phyloP scores from a whole-genome alignment of 2,797 vertebrate species.

The Zalophus californianus region DNA sequence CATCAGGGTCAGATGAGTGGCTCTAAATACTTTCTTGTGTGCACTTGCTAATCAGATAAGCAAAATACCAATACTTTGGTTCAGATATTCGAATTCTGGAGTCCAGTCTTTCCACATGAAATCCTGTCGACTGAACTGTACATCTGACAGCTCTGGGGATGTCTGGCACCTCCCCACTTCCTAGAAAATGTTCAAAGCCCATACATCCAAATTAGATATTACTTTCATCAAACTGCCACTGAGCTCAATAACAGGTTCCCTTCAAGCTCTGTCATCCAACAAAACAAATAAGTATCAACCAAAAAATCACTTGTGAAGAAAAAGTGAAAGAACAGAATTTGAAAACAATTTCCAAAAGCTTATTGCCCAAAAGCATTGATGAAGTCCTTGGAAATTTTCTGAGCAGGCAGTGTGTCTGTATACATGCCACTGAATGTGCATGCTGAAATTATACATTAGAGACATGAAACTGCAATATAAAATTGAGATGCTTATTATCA shows the following conservation, averaged over 20 bases:
- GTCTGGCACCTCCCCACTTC: not conserved
- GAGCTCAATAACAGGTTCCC: constrained; percentile 44
- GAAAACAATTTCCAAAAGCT: constrained; percentile 28
- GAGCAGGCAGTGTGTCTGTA: not conserved
- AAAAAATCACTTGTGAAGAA: constrained; percentile 50
- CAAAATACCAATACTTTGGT: not conserved
- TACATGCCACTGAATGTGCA: not conserved
- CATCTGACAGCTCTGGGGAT: not conserved
- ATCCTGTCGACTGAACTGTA: constrained; percentile 20
- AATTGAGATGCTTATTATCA: not conserved
- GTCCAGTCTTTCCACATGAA: not conserved
- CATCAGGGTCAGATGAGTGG: not conserved
- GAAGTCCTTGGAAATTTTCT: not conserved
- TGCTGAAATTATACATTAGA: not conserved
- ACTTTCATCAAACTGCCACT: constrained; percentile 59
- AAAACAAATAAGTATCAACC: constrained; percentile 60
- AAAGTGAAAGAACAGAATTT: constrained; percentile 1
- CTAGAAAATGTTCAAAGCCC: constrained; percentile 50
- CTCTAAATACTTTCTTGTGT: not conserved
- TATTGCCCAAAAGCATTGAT: not conserved
- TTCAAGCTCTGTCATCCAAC: constrained; percentile 56
- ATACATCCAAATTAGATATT: constrained; percentile 50
- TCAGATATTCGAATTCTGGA: constrained; percentile 15
- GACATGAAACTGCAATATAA: not conserved
- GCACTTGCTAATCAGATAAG: not conserved